These are phyloP conservation scores for Siphlonurus alternatus DNA, from an alignment of 2,888 invertebrate genomes.

Conservation along the genomic window DNA sequence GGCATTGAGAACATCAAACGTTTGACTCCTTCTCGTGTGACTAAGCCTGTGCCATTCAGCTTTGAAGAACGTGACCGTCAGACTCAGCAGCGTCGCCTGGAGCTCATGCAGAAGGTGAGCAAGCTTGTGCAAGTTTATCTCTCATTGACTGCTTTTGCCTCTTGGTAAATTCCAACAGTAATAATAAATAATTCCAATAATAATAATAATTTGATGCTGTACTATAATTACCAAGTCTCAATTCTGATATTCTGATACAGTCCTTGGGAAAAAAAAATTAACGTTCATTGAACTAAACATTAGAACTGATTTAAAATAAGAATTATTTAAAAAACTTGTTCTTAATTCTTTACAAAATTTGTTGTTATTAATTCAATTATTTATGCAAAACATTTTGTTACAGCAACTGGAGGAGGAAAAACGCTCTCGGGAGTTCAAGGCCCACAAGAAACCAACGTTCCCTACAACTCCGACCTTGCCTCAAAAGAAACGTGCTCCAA, in stretches of 20 bases:
- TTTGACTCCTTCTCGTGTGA: slow-evolving; percentile 2
- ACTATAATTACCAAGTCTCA: too few species aligned
- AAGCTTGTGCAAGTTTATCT: too few species aligned
- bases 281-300: too few species aligned
- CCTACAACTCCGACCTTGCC: background rate
- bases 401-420: slow-evolving; percentile 37
- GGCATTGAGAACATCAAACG: background rate
- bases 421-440: slow-evolving; percentile 47
- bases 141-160: too few species aligned
- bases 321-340: too few species aligned
- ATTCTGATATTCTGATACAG: too few species aligned
- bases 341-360: too few species aligned
- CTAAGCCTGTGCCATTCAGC: slow-evolving; percentile 38
- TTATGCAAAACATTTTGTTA: slow-evolving; percentile 10
- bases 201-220: too few species aligned
- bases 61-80: slow-evolving; percentile 48
- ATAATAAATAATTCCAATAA: too few species aligned
- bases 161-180: too few species aligned
- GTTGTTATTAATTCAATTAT: background rate
- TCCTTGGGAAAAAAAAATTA: too few species aligned
- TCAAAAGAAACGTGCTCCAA: background rate
- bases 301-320: too few species aligned
- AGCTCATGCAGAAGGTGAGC: slow-evolving; percentile 34
- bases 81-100: slow-evolving; percentile 37
- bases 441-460: slow-evolving; percentile 19